Percentiles rank a stretch among this genome's conserved stretches.
Evolutionary conservation across 2,888 invertebrate genomes (phyloP).

Genomic region (Drosophila peninsularis): DNA sequence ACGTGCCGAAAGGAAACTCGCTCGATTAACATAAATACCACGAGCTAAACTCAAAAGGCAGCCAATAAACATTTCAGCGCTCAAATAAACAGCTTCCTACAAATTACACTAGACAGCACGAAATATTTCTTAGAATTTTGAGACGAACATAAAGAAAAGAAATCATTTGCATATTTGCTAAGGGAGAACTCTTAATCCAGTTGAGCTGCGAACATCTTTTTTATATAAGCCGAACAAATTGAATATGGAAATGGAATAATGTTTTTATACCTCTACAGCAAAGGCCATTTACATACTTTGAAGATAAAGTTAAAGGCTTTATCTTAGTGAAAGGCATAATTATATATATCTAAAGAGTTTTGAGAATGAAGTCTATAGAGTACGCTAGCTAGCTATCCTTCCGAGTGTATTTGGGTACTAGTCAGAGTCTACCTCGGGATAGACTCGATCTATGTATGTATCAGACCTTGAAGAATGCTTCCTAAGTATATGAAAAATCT

Average conservation of each 20-base stretch:
- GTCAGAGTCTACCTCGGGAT: not conserved
- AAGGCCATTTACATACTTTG: not conserved
- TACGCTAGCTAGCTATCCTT: not conserved
- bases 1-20: constrained; percentile 62
- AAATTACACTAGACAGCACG: constrained; percentile 50
- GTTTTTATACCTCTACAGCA: not conserved
- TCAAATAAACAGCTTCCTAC: constrained; percentile 56
- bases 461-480: too few species aligned
- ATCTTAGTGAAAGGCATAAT: too few species aligned
- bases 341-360: not conserved
- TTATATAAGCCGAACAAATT: not conserved
- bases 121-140: not conserved
- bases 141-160: not conserved
- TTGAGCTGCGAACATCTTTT: not conserved
- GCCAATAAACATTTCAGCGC: constrained; percentile 73
- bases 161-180: constrained; percentile 5
- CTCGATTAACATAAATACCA: constrained; percentile 73
- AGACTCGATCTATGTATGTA: too few species aligned
- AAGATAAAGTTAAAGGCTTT: not conserved
- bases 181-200: not conserved
- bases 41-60: constrained; percentile 55
- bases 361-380: not conserved
- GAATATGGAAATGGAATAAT: constrained; percentile 1
- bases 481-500: too few species aligned
- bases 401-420: too few species aligned